phyloP scores from a whole-genome alignment of 2,888 invertebrate genomes.

The Pyralis farinalis region DNA sequence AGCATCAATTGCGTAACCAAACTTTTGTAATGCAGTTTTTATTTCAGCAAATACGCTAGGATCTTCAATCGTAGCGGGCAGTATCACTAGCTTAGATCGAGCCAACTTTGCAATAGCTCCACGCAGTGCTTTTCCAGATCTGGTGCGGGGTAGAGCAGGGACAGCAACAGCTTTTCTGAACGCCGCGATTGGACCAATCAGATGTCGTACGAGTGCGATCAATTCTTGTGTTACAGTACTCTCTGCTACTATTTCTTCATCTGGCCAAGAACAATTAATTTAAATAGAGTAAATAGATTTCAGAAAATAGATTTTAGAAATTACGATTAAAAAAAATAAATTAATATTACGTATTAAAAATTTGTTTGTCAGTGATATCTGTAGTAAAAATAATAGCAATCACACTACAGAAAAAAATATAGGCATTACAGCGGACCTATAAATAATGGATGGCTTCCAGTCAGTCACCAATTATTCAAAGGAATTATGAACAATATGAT shows the following conservation, averaged over 20 bases:
- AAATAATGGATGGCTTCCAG: too few species aligned
- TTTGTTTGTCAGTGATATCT: too few species aligned
- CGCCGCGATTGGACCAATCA: conserved; percentile 94
- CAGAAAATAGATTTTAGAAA: too few species aligned
- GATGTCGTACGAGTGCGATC: conserved; percentile 63
- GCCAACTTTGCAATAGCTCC: conserved; percentile 93
- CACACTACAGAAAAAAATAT: too few species aligned
- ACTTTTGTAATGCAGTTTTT: conserved; percentile 86
- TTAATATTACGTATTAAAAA: too few species aligned
- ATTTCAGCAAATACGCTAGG: conserved; percentile 90
- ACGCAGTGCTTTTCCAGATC: conserved; percentile 86
- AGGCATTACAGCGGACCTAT: too few species aligned
- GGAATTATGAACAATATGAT: too few species aligned
- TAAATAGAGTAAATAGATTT: too few species aligned
- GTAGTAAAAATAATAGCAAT: too few species aligned
- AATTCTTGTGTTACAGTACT: conserved; percentile 65
- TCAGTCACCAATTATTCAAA: too few species aligned
- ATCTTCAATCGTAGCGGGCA: conserved; percentile 94
- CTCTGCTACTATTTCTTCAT: conserved; percentile 70
- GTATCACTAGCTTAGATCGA: conserved; percentile 87
- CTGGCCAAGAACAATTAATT: conserved; percentile 39
- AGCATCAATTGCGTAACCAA: conserved; percentile 87
- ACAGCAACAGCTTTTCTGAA: conserved; percentile 91
- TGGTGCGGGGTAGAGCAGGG: conserved; percentile 90
- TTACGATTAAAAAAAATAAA: too few species aligned